These are phyloP conservation scores for Lithodes maja DNA, from an alignment of 2,888 invertebrate species.

Conservation along the genomic window DNA sequence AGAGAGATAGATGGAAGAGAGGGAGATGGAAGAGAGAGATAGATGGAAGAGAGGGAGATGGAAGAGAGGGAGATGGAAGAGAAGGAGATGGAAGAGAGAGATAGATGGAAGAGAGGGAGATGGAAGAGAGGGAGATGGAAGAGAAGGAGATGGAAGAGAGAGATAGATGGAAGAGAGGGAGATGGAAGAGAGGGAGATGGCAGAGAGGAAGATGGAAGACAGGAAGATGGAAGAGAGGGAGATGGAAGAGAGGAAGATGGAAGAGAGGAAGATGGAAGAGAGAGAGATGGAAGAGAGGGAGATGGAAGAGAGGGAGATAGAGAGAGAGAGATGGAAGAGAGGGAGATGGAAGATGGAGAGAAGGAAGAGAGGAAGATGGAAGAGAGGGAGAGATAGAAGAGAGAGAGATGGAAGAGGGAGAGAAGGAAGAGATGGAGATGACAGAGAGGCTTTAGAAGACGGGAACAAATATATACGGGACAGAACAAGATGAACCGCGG, in stretches of 20 bases:
- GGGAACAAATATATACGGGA: too few species aligned
- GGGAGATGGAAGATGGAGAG: not conserved
- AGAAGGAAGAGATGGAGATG: too few species aligned
- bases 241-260: not conserved
- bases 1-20: not conserved
- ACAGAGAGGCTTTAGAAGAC: too few species aligned
- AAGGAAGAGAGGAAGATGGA: not conserved
- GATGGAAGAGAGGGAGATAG: not conserved
- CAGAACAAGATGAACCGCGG: too few species aligned
- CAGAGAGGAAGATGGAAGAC: not conserved
- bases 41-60: not conserved
- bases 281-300: not conserved
- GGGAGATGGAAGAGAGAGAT: not conserved
- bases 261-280: not conserved
- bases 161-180: not conserved
- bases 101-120: not conserved
- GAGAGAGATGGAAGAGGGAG: not conserved
- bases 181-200: not conserved
- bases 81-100: constrained; percentile 6
- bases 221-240: not conserved
- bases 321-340: not conserved
- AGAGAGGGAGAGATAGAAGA: not conserved
- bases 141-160: not conserved
- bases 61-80: constrained; percentile 7
- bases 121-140: not conserved